Evolutionary conservation across 2,888 invertebrate genomes (phyloP), one percentile per base, ranked within the genome.

Genomic region (Pheosia tremula): DNA sequence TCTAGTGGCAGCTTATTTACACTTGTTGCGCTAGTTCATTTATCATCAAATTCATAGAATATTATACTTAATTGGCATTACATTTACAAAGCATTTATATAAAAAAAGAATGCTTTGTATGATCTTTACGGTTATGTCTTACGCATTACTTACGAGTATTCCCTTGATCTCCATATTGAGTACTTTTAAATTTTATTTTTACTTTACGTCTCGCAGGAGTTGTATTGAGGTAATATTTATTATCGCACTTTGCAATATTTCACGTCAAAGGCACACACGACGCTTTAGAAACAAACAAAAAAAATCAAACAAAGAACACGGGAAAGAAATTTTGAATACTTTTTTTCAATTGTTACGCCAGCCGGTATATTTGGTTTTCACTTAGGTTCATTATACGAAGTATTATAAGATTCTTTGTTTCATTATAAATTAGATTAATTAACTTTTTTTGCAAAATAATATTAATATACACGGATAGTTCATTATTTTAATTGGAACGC

Each of bases 261-360:
- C 37, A 53, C 53, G 53, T 53, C 53, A 37, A 53, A 37, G 37
- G 53, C 53, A 53, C 37, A 53, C 53, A 53, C 53, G 53, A 53
- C 53, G 3, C 53, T 53, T 53, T 37, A 37, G 53, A 53, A 53
- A 24, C 37, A 53, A 37, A 37, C 10, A 53, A 49, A 53, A 36
- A 53, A 11, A 11, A 53, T 37, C 37, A 53, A 53, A 53, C 53
- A 53, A 53, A 53, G 53, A 53, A 53, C 38, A 37, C 6, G 53
- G 52, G 37, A 37, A 37, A 9, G 4, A 11, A 6, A 53, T 10
- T 53, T 53, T 53, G 10, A 37, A 11, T 47, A 3, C 2, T 3
- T 47, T 47, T 47, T 47, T 8, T 50, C 24, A 8, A 6, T 7
- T 5, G 50, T 24, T 50, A 50, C 24, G 50, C 8, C 24, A 13